Base-by-base conservation (phyloP, 35 echinoderm and acorn worm species). In the Heliocidaris tuberculata region DNA sequence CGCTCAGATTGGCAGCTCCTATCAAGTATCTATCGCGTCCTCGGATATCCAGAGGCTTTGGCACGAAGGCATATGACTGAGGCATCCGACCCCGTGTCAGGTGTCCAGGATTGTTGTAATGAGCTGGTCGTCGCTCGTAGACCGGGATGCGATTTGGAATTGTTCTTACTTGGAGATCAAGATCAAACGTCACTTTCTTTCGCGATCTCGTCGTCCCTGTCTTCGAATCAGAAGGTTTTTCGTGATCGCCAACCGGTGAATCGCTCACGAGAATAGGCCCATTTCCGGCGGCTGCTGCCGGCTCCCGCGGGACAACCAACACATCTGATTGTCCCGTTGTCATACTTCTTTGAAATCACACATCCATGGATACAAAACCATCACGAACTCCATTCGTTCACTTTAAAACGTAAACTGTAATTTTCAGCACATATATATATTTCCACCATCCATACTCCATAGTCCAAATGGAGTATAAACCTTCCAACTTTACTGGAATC, bases 161-260 rank as follows among this genome's bases (percentile, higher is more conserved):
- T 0, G 98, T 99, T 48, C 96, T 96, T 0, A 99, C 95, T 54
- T 99, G 89, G 15, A 97, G 86, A 94, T 99, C 95, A 49, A 97
- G 85, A 88, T 99, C 98, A 96, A 99, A 99, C 27, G 98, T 97
- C 19, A 99, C 98, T 78, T 95, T 94, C 71, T 99, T 99, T 11
- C 93, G 71, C 17, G 86, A 48, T 59, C 91, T 19, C 10, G 91
- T 50, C 49, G 91, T 93, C 27, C 91, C 91, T 30, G 48, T 30
- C 3, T 16, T 48, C 91, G 50, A 27, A 31, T 93, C 50, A 2
- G 91, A 52, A 59, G n/a, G 47, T 48, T 56, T 32, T 13, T 30
- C 48, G 31, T 42, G 31, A 19, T 93, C 91, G 87, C 87, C 12
- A 29, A 13, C 50, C 48, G 91, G 91, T 31, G 70, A 19, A 13